phyloP scores from a whole-genome alignment of 2,888 invertebrate species.

The Lysandra coridon region DNA sequence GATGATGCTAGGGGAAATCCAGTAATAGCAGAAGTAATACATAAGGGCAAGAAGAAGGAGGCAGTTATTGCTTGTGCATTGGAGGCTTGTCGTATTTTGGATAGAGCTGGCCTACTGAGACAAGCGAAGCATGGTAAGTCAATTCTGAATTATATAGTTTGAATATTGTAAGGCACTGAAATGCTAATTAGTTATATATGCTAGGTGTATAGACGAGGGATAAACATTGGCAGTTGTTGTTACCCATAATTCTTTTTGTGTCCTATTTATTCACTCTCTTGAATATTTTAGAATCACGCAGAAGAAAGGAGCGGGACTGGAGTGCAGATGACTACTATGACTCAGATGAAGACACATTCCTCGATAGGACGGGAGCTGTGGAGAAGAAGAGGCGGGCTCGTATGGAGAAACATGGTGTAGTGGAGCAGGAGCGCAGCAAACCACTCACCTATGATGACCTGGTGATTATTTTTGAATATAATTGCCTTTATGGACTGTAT shows the following conservation, averaged over 20 bases:
- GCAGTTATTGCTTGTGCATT: slow-evolving; percentile 95
- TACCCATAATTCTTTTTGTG: neutral
- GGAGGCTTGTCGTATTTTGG: slow-evolving; percentile 95
- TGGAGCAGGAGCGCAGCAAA: slow-evolving; percentile 66
- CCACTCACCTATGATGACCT: slow-evolving; percentile 83
- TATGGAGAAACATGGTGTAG: slow-evolving; percentile 83
- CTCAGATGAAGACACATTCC: slow-evolving; percentile 96
- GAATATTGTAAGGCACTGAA: no score
- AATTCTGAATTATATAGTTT: neutral
- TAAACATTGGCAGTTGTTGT: no score
- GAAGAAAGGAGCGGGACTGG: slow-evolving; percentile 88
- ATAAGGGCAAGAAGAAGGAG: slow-evolving; percentile 96
- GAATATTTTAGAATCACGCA: slow-evolving; percentile 84
- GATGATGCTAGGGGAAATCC: slow-evolving; percentile 88
- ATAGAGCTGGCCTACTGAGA: slow-evolving; percentile 91
- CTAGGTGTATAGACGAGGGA: no score
- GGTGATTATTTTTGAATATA: slow-evolving; percentile 64
- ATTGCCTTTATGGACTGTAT: neutral
- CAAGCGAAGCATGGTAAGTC: slow-evolving; percentile 90
- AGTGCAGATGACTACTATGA: slow-evolving; percentile 95
- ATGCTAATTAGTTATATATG: no score
- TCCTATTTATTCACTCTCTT: neutral
- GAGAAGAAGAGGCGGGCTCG: slow-evolving; percentile 91
- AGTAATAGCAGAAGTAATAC: slow-evolving; percentile 90
- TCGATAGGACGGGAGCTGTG: slow-evolving; percentile 96